phyloP scores from a whole-genome alignment of 2,113 vertebrate genomes.

The Perca flavescens region DNA sequence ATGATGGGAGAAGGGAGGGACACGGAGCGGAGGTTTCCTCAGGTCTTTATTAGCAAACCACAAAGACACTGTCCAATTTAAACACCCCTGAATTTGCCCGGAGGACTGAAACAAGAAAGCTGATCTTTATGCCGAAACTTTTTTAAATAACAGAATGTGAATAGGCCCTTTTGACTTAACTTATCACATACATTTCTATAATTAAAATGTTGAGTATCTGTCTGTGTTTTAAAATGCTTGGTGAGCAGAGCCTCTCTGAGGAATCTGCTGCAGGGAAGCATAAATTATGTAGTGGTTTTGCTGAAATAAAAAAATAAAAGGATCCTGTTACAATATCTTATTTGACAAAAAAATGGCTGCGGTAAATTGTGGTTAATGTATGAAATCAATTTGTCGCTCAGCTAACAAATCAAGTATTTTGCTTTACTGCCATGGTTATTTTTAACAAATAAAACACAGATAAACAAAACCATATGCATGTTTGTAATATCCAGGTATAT shows the following conservation, averaged over 20 bases:
- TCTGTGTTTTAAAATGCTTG: conserved; percentile 8
- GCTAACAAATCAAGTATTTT: conserved; percentile 5
- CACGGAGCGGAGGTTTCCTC: conserved; percentile 14
- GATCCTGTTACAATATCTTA: conserved; percentile 55
- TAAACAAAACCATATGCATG: not conserved
- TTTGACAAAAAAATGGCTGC: conserved; percentile 15
- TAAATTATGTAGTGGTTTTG: conserved; percentile 63
- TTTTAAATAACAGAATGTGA: not conserved
- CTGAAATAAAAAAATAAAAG: conserved; percentile 47
- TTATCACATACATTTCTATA: conserved; percentile 8
- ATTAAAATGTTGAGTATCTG: conserved; percentile 32
- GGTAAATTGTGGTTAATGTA: conserved; percentile 34
- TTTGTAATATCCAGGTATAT: not conserved
- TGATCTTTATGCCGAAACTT: not conserved
- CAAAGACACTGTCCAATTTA: conserved; percentile 20
- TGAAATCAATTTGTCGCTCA: conserved; percentile 35
- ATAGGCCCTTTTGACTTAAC: not conserved
- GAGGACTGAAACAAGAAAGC: not conserved
- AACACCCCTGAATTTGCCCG: not conserved
- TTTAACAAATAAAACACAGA: not conserved
- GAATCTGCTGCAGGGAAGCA: conserved; percentile 58
- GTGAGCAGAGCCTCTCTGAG: conserved; percentile 18
- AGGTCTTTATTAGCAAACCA: conserved; percentile 37
- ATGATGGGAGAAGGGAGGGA: conserved; percentile 10
- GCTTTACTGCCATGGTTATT: not conserved